These are phyloP conservation scores for Babyrousa celebensis DNA, from an alignment of 2,797 vertebrate species.

Conservation along the genomic window DNA sequence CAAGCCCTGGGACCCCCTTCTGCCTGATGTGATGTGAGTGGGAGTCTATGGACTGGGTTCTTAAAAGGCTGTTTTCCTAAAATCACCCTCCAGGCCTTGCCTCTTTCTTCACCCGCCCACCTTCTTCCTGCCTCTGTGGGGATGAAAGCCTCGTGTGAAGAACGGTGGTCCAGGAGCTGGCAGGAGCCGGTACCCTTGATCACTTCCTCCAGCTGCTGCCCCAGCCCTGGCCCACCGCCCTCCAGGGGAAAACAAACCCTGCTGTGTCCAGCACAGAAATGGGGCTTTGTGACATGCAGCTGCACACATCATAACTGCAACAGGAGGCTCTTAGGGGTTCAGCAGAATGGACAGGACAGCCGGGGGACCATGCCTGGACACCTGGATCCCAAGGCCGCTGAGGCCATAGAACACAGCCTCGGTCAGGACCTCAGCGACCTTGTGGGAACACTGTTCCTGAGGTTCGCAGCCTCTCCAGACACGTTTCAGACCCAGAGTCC, in stretches of 20 bases:
- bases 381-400: fast-evolving
- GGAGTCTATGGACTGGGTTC: neutral
- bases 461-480: neutral
- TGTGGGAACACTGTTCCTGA: neutral
- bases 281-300: neutral
- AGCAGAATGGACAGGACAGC: neutral
- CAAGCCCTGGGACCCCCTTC: neutral
- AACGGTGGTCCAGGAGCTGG: neutral
- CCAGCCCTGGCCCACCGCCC: neutral
- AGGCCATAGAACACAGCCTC: neutral
- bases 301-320: neutral
- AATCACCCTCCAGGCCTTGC: neutral
- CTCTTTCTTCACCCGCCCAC: too few species aligned
- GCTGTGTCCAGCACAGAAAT: neutral
- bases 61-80: neutral
- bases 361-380: fast-evolving
- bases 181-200: neutral
- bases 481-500: neutral
- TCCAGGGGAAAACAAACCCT: neutral
- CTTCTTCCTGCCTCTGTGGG: neutral
- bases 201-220: neutral
- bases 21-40: neutral
- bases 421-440: neutral
- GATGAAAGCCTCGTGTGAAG: neutral
- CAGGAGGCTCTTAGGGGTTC: neutral